Base-by-base conservation (phyloP, 2,888 invertebrate species). In the Yponomeuta plumbellus region DNA sequence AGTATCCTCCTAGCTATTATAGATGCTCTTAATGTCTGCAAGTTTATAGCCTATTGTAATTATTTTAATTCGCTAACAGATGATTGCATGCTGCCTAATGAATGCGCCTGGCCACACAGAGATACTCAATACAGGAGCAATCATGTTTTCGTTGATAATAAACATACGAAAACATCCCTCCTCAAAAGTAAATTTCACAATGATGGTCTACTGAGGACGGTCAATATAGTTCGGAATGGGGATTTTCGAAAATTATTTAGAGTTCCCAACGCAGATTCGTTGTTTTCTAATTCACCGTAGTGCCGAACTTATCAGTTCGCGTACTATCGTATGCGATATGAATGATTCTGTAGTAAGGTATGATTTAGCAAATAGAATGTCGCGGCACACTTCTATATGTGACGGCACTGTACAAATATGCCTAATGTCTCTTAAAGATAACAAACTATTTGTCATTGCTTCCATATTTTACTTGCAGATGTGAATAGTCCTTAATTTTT, bases 1-100 rank as follows among this genome's bases (percentile, higher is more conserved):
- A 8, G 17, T 11, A 20, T 34, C 34, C 34, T 34, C 8, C 34
- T 34, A 34, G 34, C 34, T 8, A 8, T 6, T 6, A 34, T 34
- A 34, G 34, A 34, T 34, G 34, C 34, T 34, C 8, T 6, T 34
- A 34, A 34, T 34, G 34, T 11, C 59, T 21, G 20, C 11, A 59
- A 21, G 13, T 59, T 59, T 59, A 20, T 23, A 23, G 11, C 59
- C 61, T 20, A 40, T 10, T 34, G 23, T 62, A 62, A 62, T 62
- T 17, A 39, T 40, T 22, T 62, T 62, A 39, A 72, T 80, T 80
- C 76, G 75, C 71, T 73, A 75, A 75, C 81, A 84, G 84, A 85
- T 81, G 80, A 81, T 75, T 75, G 76, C 75, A 76, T 79, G 79
- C 81, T 82, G 79, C 83, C 85, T 74, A 84, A 83, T 74, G 76